Base-by-base conservation (phyloP, 1,140 invertebrate species). In the Dreissena polymorpha region DNA sequence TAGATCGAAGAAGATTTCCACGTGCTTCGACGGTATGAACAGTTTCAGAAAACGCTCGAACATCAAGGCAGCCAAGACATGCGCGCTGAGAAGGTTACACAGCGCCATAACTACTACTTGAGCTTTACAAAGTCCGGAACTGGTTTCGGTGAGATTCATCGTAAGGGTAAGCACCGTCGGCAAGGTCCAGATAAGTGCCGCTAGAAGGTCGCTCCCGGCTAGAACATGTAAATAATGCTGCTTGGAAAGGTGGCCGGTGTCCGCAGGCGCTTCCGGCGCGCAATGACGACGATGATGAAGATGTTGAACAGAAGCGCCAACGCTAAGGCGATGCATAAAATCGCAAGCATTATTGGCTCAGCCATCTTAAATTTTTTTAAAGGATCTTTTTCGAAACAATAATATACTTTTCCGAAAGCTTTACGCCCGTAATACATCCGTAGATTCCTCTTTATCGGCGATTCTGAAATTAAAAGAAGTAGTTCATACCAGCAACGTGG, bases 31-130 rank as follows among this genome's bases (percentile, higher is more conserved):
- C 6, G 87, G 87, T 63, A 83, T 83, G 18, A 82, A 74, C 27
- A 88, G 65, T 29, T 71, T 74, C 10, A 88, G 25, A 55, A 73
- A 69, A 51, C 85, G 69, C 63, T 86, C 85, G 51, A 88, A 85
- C 57, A 86, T 82, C 27, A 88, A 27, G 0, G 82, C 71, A 39
- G 85, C 53, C 16, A 88, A 84, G 3, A 85, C 81, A 51, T 86
- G 85, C 65, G 81, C 82, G 55, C 83, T 86, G 10, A 88, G 63
- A 12, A 84, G 49, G 16, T 85, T 51, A 69, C 85, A 88, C 8
- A 88, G 72, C 13, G 73, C 69, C 83, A 85, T 85, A 21, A 85
- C 25, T 50, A 80, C 83, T 16, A 85, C 83, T 70, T 88, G 87
- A 21, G 60, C 25, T 13, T 85, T 81, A 68, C 86, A 87, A 0